Percentiles rank a stretch among this genome's conserved stretches.
These are phyloP conservation scores for Nasua narica DNA, from an alignment of 2,797 vertebrate genomes.

Conservation along the genomic window DNA sequence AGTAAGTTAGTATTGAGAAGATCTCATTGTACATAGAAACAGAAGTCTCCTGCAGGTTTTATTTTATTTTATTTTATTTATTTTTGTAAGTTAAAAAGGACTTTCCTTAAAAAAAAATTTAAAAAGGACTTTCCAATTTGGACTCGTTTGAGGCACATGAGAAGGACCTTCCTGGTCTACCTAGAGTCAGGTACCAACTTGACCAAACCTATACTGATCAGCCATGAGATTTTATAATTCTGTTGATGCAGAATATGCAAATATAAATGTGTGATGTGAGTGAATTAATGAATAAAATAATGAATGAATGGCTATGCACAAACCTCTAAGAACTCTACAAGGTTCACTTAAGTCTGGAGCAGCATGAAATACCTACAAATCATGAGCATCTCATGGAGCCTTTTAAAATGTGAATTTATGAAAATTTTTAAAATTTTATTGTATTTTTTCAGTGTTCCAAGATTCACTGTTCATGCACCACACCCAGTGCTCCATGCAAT, in stretches of 20 bases:
- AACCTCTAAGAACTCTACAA: background rate
- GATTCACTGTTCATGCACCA: too few species aligned
- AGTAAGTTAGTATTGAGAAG: background rate
- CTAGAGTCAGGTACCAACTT: background rate
- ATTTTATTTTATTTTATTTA: too few species aligned
- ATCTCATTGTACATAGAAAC: background rate
- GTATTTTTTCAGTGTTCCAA: too few species aligned
- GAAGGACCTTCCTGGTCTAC: background rate
- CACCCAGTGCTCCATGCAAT: too few species aligned
- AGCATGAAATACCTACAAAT: background rate
- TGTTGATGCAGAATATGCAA: background rate
- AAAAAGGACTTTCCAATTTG: background rate
- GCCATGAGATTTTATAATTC: background rate
- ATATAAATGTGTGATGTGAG: background rate
- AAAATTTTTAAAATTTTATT: background rate
- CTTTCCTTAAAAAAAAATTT: background rate
- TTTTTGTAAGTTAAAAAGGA: too few species aligned
- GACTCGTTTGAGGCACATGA: background rate
- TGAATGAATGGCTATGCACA: background rate
- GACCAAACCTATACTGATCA: background rate
- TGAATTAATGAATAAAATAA: slow-evolving; percentile 1
- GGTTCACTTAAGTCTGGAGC: background rate
- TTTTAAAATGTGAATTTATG: slow-evolving; percentile 9
- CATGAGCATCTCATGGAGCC: background rate
- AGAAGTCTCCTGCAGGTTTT: background rate